Evolutionary conservation across 92 coral and sea anemone species (phyloP), one percentile per base, ranked within the genome.

Genomic region (Porites rus): DNA sequence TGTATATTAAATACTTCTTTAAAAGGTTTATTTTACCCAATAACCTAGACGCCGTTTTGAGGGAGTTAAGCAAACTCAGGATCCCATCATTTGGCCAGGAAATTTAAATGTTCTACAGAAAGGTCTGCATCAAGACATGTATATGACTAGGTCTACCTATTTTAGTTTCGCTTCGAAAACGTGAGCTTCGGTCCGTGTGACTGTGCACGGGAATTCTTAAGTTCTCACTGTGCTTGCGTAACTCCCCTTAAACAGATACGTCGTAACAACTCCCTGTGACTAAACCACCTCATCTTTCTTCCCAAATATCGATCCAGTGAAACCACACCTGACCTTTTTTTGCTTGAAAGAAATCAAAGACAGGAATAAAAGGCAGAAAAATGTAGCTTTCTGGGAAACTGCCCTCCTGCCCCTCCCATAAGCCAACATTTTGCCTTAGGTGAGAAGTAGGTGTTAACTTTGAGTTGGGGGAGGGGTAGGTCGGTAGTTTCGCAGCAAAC

Each of bases 261-360:
- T 14, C 38, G 58, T 16, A 16, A 81, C 74, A 56, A 56, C 67
- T 16, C 17, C 22, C 85, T 56, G n/a, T 21, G 17, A 53, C 61
- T 7, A 51, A 50, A 21, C 76, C 53, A 72, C 16, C 56, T 18
- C 11, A 18, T 7, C 25, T 28, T 13, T 7, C 51, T 28, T 7
- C 74, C 38, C 13, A 66, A 80, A 53, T 38, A 54, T 51, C 51
- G 4, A 52, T 14, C 60, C 31, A 59, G 58, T 53, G 43, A 18
- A 81, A 61, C 14, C 77, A 7, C 71, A 70, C 69, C 75, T 38
- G 28, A 59, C 58, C 24, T 60, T 70, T 31, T 28, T 38, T 38
- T 58, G 17, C 69, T 25, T n/a, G 58, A 81, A 70, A 71, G 77
- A 70, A 81, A 24, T 70, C 38, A 69, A 43, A 81, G 28, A 67